phyloP scores from a whole-genome alignment of 2,888 invertebrate species.

The Amaurobius ferox region DNA sequence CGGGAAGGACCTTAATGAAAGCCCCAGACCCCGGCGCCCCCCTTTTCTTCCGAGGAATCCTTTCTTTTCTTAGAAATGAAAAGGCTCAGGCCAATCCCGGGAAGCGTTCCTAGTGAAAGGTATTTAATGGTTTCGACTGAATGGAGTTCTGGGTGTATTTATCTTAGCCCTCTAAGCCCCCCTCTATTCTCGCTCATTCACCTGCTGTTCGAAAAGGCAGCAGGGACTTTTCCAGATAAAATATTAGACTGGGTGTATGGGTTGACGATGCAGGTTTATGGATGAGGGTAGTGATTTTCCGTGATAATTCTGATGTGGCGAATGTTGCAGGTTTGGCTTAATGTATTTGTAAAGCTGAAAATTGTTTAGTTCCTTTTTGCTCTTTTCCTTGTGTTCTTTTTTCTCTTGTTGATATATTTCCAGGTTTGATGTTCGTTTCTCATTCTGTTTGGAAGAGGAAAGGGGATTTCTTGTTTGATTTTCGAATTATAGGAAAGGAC shows the following conservation, averaged over 20 bases:
- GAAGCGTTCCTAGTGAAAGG: background rate
- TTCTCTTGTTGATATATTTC: too few relatives aligned
- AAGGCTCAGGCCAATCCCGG: background rate
- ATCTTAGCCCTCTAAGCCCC: slow-evolving; percentile 35
- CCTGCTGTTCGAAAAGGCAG: background rate
- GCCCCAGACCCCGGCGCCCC: slow-evolving; percentile 4
- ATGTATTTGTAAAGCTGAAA: too few relatives aligned
- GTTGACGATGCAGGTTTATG: background rate
- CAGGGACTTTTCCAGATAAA: background rate
- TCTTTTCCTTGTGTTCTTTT: too few relatives aligned
- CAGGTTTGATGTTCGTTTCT: too few relatives aligned
- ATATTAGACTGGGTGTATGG: background rate
- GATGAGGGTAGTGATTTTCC: too few relatives aligned
- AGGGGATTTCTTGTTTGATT: too few relatives aligned
- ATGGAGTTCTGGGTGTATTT: slow-evolving; percentile 37
- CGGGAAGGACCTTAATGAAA: slow-evolving; percentile 15
- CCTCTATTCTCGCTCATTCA: too few relatives aligned
- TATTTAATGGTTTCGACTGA: slow-evolving; percentile 23
- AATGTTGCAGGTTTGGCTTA: too few relatives aligned
- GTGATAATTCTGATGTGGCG: too few relatives aligned
- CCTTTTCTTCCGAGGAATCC: background rate
- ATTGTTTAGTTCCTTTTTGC: too few relatives aligned
- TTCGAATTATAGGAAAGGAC: too few relatives aligned
- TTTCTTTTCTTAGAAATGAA: slow-evolving; percentile 11
- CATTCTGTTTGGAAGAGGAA: too few relatives aligned